Evolutionary conservation across 2,888 invertebrate species (phyloP).

Genomic region (Endotricha flammealis): DNA sequence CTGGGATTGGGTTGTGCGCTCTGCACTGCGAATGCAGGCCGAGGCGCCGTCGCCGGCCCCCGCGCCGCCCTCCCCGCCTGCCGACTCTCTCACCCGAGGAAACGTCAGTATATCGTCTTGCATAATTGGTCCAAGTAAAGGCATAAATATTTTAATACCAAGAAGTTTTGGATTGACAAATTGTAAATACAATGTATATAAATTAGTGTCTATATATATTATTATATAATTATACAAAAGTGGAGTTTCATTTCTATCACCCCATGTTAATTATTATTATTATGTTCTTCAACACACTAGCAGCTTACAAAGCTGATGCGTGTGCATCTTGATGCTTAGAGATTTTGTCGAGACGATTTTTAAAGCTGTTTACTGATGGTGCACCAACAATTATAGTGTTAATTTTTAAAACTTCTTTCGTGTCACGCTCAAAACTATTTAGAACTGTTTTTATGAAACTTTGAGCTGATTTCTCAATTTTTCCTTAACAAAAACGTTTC

Average conservation of each 20-base stretch:
- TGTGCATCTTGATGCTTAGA: no score
- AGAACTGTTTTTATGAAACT: no score
- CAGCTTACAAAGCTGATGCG: no score
- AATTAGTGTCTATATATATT: conserved; percentile 36
- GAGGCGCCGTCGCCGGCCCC: conserved; percentile 81
- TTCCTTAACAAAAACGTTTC: no score
- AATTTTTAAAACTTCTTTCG: no score
- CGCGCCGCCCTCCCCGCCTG: conserved; percentile 80
- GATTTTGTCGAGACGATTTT: no score
- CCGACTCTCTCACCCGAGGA: conserved; percentile 77
- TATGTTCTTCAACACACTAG: no score
- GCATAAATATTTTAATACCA: conserved; percentile 20
- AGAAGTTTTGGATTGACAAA: conserved; percentile 14
- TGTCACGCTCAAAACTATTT: no score
- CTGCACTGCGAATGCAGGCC: conserved; percentile 92
- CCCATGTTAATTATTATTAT: no score
- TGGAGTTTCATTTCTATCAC: conserved; percentile 5
- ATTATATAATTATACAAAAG: conserved; percentile 10
- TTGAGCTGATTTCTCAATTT: no score
- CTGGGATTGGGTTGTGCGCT: conserved; percentile 90
- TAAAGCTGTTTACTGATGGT: no score
- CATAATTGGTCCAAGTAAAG: conserved; percentile 37
- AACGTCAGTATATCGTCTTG: conserved; percentile 64
- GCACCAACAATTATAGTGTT: no score
- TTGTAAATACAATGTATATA: conserved; percentile 32